Percentiles rank a stretch among this genome's conserved stretches.
Evolutionary conservation across 2,888 invertebrate species (phyloP).

Genomic region (Idaea biselata): DNA sequence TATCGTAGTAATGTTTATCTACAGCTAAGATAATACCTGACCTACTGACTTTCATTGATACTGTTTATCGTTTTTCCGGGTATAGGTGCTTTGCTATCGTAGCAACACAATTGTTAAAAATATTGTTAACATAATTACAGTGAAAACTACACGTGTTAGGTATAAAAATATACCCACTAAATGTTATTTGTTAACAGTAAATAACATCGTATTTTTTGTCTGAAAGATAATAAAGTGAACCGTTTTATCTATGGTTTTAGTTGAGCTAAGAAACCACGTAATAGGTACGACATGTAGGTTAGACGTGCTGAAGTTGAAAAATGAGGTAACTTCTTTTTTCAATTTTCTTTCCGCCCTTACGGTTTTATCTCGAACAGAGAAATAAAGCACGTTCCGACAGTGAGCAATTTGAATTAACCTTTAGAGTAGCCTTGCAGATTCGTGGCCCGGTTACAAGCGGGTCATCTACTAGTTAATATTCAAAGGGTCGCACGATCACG

Average conservation of each 20-base stretch:
- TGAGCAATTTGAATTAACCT: constrained; percentile 64
- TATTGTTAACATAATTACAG: neutral
- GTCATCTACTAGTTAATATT: constrained; percentile 77
- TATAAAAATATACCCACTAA: neutral
- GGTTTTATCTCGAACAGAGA: constrained; percentile 38
- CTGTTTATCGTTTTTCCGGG: neutral
- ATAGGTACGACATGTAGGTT: constrained; percentile 17
- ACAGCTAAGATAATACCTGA: neutral
- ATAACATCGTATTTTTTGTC: neutral
- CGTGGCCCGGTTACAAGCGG: constrained; percentile 63
- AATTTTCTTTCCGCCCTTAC: constrained; percentile 37
- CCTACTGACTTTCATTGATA: neutral
- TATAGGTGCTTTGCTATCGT: neutral
- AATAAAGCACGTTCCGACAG: constrained; percentile 47
- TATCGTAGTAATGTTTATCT: constrained; percentile 4
- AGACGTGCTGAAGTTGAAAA: constrained; percentile 27
- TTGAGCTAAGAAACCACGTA: constrained; percentile 4
- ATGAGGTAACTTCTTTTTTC: constrained; percentile 31
- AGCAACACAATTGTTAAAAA: neutral
- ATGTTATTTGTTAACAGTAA: neutral
- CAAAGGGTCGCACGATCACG: constrained; percentile 71
- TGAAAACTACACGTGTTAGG: neutral
- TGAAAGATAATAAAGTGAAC: neutral
- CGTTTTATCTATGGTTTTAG: constrained; percentile 1
- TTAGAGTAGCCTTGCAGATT: constrained; percentile 57